Base-by-base conservation (phyloP, 2,888 invertebrate species). In the Laothoe populi region DNA sequence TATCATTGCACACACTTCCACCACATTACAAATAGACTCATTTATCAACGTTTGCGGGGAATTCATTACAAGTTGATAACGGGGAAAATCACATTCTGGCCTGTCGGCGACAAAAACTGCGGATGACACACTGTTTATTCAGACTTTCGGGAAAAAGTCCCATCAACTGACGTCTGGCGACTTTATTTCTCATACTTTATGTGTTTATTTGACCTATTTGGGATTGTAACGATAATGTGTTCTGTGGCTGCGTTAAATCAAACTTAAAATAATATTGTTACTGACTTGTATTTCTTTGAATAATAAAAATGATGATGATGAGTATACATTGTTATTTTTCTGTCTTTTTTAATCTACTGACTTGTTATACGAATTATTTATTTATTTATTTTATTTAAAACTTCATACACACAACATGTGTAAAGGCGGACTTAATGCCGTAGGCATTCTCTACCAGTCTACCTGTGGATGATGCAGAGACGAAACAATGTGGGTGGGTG, bases 41-140 rank as follows among this genome's bases (percentile, higher is more conserved):
- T 53, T 21, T 35, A 53, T 53, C 53, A 11, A 19, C 19, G 31
- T 53, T 53, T 53, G 31, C 53, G 19, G 11, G 19, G 19, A 35
- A 53, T 48, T 24, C 24, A 48, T 53, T 53, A 53, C 35, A 53
- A 53, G 53, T 53, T 53, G 35, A 53, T 53, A 35, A 19, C 48
- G 10, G 35, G n/a, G 53, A 53, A 35, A 53, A 35, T 53, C 53
- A 35, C 53, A 26, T 24, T 48, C 26, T n/a, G 48, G 23, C 13
- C 24, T 31, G 49, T 19, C 10, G 53, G 35, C 10, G 35, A 53
- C 53, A 53, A 53, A 53, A 53, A 53, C 53, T 53, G 31, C 21
- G 31, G 19, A 35, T 19, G 31, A 53, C 35, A 53, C 53, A 53
- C 11, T 35, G 53, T 53, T 53, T 53, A 19, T 35, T 19, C 35